A percentile compares a stretch with the other conserved stretches of the same genome.
phyloP scores from a whole-genome alignment of 2,888 invertebrate species.

The Melitaea athalia region DNA sequence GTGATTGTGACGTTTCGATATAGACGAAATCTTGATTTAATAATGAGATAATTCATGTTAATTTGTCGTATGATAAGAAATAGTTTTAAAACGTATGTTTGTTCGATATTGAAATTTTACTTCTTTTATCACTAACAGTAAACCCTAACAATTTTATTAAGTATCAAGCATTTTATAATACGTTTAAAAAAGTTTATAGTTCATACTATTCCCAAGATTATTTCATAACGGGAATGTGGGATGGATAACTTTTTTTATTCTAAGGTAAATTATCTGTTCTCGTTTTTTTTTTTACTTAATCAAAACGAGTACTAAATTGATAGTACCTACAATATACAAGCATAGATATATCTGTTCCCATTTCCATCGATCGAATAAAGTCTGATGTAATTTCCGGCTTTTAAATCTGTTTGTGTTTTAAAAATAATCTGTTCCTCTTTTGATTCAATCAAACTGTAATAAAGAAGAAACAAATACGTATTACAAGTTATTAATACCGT shows the following conservation, averaged over 20 bases:
- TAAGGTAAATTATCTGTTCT: too few relatives aligned
- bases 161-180: too few relatives aligned
- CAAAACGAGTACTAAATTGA: neutral
- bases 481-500: neutral
- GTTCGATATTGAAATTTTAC: neutral
- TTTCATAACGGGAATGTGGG: too few relatives aligned
- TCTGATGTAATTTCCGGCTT: conserved; percentile 32
- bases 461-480: neutral
- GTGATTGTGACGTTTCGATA: conserved; percentile 24
- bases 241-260: too few relatives aligned
- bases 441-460: neutral
- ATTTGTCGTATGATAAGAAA: neutral
- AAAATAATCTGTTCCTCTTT: conserved; percentile 5
- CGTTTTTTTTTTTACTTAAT: neutral
- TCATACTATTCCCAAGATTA: too few relatives aligned
- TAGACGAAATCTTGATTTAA: neutral
- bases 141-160: too few relatives aligned
- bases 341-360: neutral
- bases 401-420: conserved; percentile 24
- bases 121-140: neutral
- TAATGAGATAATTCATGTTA: neutral
- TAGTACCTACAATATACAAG: neutral
- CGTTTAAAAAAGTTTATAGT: too few relatives aligned
- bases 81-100: neutral
- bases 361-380: conserved; percentile 13